Percentiles rank a stretch among this genome's conserved stretches.
These are phyloP conservation scores for Plebejus melissa DNA, from an alignment of 2,888 invertebrate genomes.

Conservation along the genomic window DNA sequence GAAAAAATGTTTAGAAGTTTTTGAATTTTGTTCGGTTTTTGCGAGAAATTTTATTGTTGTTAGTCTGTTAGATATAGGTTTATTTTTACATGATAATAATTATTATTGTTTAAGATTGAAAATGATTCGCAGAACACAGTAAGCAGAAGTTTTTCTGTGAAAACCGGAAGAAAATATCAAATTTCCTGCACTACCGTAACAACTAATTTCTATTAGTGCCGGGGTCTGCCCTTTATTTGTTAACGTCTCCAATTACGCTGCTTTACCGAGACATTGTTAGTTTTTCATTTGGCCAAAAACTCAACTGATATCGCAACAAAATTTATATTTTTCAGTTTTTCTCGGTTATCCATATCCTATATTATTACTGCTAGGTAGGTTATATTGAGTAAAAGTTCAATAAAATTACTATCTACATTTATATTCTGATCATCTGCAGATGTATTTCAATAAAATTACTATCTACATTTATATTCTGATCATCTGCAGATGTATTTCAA, in stretches of 20 bases:
- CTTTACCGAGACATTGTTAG: not conserved
- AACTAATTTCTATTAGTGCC: constrained; percentile 14
- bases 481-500: too few species aligned
- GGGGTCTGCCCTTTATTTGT: not conserved
- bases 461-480: too few species aligned
- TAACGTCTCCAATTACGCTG: not conserved
- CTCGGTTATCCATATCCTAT: too few species aligned
- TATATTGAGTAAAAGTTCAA: too few species aligned
- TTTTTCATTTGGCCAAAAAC: not conserved
- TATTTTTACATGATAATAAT: too few species aligned
- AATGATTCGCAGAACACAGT: not conserved
- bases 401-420: too few species aligned
- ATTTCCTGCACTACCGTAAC: not conserved
- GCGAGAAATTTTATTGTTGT: not conserved
- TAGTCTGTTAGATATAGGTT: not conserved
- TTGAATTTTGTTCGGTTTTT: not conserved
- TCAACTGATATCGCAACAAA: not conserved
- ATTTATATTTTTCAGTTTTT: not conserved
- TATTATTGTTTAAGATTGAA: too few species aligned
- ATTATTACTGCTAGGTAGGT: too few species aligned
- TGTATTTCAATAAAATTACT: too few species aligned
- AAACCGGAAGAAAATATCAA: not conserved
- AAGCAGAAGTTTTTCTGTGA: not conserved
- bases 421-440: too few species aligned
- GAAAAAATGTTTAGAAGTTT: not conserved